Percentiles rank a stretch among this genome's conserved stretches.
phyloP scores from a whole-genome alignment of 2,797 vertebrate species.

The Tokudaia tokunoshimensis region DNA sequence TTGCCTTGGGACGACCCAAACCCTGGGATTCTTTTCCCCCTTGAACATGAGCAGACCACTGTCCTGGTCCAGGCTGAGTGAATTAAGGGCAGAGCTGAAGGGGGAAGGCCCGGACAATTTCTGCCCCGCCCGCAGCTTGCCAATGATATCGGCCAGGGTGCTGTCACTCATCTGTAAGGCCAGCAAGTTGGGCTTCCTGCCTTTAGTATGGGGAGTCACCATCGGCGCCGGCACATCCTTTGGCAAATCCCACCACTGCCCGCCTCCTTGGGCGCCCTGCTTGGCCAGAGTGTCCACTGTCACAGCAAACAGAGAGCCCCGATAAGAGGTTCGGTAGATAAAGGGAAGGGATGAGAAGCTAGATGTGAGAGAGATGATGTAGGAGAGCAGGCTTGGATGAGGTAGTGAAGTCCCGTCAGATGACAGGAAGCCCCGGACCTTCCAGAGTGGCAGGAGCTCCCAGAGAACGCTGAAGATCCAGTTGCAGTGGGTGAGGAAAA shows the following conservation, averaged over 20 bases:
- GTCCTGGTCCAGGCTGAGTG: conserved; percentile 73
- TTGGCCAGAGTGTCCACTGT: conserved; percentile 78
- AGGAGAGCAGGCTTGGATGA: conserved; percentile 79
- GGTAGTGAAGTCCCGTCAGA: conserved; percentile 71
- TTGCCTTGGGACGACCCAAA: conserved; percentile 78
- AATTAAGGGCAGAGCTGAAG: conserved; percentile 73
- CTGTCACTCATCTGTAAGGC: conserved; percentile 70
- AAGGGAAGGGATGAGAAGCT: conserved; percentile 72
- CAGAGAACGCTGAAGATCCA: conserved; percentile 82
- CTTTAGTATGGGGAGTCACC: conserved; percentile 21
- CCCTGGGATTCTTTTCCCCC: conserved; percentile 73
- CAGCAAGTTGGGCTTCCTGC: conserved; percentile 72
- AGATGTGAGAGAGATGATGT: conserved; percentile 73
- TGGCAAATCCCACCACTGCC: conserved; percentile 76
- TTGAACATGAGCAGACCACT: conserved; percentile 78
- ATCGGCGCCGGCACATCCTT: conserved; percentile 27
- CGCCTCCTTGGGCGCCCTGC: conserved; percentile 73
- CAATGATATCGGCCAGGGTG: conserved; percentile 68
- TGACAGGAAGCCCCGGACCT: conserved; percentile 78
- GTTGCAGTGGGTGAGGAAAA: conserved; percentile 81
- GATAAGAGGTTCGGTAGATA: conserved; percentile 79
- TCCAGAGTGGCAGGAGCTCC: conserved; percentile 83
- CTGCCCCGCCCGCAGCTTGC: conserved; percentile 69
- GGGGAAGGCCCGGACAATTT: conserved; percentile 67
- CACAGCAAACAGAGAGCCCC: conserved; percentile 79